Evolutionary conservation across 2,888 invertebrate species (phyloP), one percentile per base, ranked within the genome.

Genomic region (Caenorhabditis doughertyi): DNA sequence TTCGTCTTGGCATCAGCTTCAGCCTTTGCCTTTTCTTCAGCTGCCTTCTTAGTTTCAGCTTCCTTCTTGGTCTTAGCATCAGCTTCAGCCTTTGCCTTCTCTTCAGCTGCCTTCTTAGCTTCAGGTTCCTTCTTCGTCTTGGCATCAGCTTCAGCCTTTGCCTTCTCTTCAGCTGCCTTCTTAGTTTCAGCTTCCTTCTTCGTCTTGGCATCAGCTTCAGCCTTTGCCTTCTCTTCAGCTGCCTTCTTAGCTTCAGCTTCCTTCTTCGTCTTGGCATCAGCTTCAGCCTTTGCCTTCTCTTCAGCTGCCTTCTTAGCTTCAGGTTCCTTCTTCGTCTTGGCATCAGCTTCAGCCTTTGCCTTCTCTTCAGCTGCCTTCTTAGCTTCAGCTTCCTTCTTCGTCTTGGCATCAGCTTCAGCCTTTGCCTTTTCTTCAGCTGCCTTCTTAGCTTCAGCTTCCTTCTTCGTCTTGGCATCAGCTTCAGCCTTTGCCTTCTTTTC

Each of bases 141-240:
- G n/a, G n/a, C n/a, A n/a, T n/a, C n/a, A n/a, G n/a, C n/a, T n/a
- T n/a, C n/a, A n/a, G n/a, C n/a, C n/a, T n/a, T n/a, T n/a, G n/a
- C n/a, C n/a, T n/a, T n/a, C n/a, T n/a, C n/a, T n/a, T n/a, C n/a
- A n/a, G n/a, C n/a, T n/a, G n/a, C n/a, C n/a, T n/a, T n/a, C n/a
- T n/a, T n/a, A n/a, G n/a, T n/a, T n/a, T n/a, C n/a, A n/a, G n/a
- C 81, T 13, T 82, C 74, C 13, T 49, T 49, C 25, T 47, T 42
- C 42, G 71, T 23, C 39, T 80, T 56, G 9, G 58, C 35, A 9
- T 70, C 32, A 4, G 18, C 62, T 3, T 83, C 76, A 51, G 73
- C 21, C 56, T 74, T 73, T 0, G 32, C 42, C 29, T 60, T 47
- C 0, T 77, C n/a, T n/a, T n/a, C n/a, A n/a, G n/a, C 21, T 77